Conservation (phyloP, 2,113 vertebrate species). For the Halcyon malimbica region DNA sequence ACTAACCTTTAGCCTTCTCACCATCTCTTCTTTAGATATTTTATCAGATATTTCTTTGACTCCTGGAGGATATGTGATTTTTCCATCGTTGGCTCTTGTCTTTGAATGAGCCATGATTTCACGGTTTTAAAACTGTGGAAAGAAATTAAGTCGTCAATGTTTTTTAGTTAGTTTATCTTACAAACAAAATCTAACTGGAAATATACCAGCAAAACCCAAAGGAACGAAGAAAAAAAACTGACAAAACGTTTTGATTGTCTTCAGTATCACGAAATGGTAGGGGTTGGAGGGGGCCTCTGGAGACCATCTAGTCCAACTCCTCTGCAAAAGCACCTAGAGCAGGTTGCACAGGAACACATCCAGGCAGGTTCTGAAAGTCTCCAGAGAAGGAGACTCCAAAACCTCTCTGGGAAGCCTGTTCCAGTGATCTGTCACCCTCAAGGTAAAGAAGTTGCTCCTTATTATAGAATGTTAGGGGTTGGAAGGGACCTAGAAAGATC, state of each 20-base stretch:
- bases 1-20: conserved; percentile 94
- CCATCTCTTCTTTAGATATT: conserved; percentile 99
- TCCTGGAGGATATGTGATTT: conserved; percentile 98
- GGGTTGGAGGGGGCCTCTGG: no score
- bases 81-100: conserved; percentile 95
- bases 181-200: not conserved
- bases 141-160: not conserved
- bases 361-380: no score
- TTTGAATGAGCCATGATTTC: conserved; percentile 98
- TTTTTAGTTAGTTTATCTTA: not conserved
- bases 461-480: no score
- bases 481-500: no score
- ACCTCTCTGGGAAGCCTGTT: no score
- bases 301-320: no score
- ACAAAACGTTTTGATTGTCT: not conserved
- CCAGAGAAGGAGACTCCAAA: no score
- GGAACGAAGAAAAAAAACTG: not conserved
- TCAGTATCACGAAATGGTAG: not conserved
- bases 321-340: no score
- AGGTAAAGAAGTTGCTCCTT: no score
- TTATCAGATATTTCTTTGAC: conserved; percentile 99
- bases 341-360: no score
- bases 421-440: no score
- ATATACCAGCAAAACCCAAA: not conserved
- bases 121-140: conserved; percentile 77